A percentile compares a stretch with the other conserved stretches of the same genome.
Evolutionary conservation across 2,797 vertebrate species (phyloP).

Genomic region (Synaphobranchus kaupii): DNA sequence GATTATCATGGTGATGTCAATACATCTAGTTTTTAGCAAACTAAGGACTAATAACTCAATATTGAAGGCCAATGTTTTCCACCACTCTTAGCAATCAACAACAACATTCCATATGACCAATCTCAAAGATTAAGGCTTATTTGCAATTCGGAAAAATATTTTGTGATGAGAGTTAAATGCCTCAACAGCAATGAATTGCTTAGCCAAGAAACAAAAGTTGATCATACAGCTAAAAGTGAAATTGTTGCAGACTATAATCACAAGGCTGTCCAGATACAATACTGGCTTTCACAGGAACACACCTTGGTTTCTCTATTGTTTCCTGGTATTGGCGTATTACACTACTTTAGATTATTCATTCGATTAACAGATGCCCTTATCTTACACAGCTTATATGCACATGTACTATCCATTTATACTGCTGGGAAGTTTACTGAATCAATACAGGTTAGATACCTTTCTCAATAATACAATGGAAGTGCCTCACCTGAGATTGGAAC

Average conservation of each 20-base stretch:
- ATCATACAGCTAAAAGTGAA: neutral
- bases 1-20: neutral
- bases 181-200: neutral
- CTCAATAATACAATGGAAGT: no score
- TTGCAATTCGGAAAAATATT: neutral
- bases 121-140: neutral
- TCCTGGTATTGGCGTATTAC: neutral
- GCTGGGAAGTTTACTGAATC: neutral
- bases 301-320: neutral
- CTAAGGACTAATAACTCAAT: neutral
- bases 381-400: neutral
- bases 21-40: neutral
- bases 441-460: neutral
- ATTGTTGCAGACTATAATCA: neutral
- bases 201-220: neutral
- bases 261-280: neutral
- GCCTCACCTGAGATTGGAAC: neutral
- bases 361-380: neutral
- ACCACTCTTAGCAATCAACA: neutral
- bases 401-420: neutral
- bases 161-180: neutral
- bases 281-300: neutral
- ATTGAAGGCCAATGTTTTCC: neutral
- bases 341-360: neutral
- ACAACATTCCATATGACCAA: neutral